Evolutionary conservation across 2,113 vertebrate species (phyloP).

Genomic region (Peromyscus californicus): DNA sequence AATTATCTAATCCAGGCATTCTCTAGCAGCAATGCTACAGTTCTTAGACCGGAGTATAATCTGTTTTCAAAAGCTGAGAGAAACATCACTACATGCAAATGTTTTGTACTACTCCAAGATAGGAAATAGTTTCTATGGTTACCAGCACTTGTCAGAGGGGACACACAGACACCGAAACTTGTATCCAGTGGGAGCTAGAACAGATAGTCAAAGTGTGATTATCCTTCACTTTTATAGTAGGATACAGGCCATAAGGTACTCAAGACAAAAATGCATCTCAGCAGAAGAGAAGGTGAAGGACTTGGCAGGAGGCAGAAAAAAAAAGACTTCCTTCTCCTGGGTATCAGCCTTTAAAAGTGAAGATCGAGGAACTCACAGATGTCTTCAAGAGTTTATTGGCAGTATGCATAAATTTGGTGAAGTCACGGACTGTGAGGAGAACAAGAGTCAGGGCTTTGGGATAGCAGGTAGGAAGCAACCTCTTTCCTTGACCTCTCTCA

Average conservation of each 20-base stretch:
- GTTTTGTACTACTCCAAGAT: not conserved
- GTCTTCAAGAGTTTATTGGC: conserved; percentile 58
- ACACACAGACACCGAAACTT: not conserved
- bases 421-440: not conserved
- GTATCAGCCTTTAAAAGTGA: not conserved
- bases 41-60: not conserved
- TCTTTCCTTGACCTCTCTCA: not conserved
- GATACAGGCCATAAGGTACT: not conserved
- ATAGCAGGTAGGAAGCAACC: accelerated
- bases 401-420: not conserved
- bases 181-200: not conserved
- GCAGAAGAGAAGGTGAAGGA: not conserved
- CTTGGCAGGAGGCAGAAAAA: not conserved
- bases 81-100: not conserved
- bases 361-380: conserved; percentile 37
- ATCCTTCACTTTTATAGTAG: not conserved
- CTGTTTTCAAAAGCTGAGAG: not conserved
- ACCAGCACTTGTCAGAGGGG: not conserved
- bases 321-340: not conserved
- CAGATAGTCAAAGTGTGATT: not conserved
- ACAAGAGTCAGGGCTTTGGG: not conserved
- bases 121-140: not conserved
- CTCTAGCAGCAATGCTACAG: not conserved
- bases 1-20: not conserved
- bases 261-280: not conserved